phyloP scores from a whole-genome alignment of 1,140 invertebrate species.

The Aphis craccivora region DNA sequence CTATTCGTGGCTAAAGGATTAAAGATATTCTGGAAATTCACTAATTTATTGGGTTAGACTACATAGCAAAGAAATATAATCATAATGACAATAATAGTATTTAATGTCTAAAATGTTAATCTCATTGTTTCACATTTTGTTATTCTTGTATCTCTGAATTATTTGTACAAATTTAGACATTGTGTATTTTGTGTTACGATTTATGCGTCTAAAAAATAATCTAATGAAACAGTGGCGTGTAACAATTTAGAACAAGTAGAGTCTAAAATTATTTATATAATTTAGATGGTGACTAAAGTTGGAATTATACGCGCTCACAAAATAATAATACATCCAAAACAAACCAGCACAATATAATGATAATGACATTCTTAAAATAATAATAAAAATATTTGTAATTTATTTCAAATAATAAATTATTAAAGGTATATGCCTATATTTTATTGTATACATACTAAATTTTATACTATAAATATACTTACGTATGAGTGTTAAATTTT shows the following conservation, averaged over 20 bases:
- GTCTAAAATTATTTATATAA: neutral
- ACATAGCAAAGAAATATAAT: neutral
- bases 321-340: neutral
- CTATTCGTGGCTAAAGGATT: neutral
- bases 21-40: neutral
- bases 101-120: neutral
- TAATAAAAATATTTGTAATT: neutral
- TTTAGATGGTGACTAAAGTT: neutral
- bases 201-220: neutral
- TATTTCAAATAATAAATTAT: neutral
- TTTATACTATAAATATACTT: neutral
- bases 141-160: neutral
- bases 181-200: neutral
- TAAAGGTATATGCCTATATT: neutral
- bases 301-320: neutral
- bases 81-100: neutral
- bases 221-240: neutral
- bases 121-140: neutral
- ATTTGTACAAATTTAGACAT: neutral
- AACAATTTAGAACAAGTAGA: neutral
- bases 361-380: neutral
- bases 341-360: neutral
- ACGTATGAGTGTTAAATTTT: neutral
- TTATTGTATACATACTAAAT: neutral
- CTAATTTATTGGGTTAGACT: neutral